Evolutionary conservation across 2,797 vertebrate species (phyloP).

Genomic region (Spondyliosoma cantharus): DNA sequence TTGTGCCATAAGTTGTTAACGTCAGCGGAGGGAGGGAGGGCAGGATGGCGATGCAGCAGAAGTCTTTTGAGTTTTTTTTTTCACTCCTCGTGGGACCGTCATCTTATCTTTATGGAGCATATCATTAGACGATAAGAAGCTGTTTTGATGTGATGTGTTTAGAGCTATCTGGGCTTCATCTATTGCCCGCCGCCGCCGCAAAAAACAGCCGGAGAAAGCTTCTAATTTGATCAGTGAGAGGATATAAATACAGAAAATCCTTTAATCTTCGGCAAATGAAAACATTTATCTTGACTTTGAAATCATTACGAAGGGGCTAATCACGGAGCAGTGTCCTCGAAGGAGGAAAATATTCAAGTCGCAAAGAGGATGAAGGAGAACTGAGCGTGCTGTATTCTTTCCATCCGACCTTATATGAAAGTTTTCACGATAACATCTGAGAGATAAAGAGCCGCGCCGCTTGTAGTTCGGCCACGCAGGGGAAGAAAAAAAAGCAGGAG

Average conservation of each 20-base stretch:
- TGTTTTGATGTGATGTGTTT: conserved; percentile 77
- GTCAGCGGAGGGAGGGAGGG: conserved; percentile 9
- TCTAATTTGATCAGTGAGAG: conserved; percentile 76
- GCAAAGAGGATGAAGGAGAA: conserved; percentile 58
- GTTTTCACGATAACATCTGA: conserved; percentile 72
- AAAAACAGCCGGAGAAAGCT: conserved; percentile 61
- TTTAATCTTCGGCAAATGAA: conserved; percentile 82
- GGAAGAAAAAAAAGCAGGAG: conserved; percentile 19
- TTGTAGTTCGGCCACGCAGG: conserved; percentile 62
- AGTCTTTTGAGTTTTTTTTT: conserved; percentile 38
- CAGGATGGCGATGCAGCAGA: background rate
- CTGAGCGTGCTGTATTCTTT: conserved; percentile 57
- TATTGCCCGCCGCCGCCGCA: conserved; percentile 37
- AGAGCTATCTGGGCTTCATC: conserved; percentile 58
- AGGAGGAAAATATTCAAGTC: conserved; percentile 36
- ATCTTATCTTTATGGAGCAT: conserved; percentile 68
- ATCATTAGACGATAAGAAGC: conserved; percentile 69
- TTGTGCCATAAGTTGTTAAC: conserved; percentile 23
- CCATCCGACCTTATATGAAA: conserved; percentile 68
- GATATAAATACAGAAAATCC: conserved; percentile 76
- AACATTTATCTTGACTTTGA: conserved; percentile 80
- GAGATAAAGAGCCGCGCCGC: conserved; percentile 69
- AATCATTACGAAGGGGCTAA: conserved; percentile 75
- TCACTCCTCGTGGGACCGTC: conserved; percentile 40
- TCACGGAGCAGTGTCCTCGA: conserved; percentile 68